Evolutionary conservation across 2,797 vertebrate species (phyloP), one percentile per base, ranked within the genome.

Genomic region (Vespertilio murinus): DNA sequence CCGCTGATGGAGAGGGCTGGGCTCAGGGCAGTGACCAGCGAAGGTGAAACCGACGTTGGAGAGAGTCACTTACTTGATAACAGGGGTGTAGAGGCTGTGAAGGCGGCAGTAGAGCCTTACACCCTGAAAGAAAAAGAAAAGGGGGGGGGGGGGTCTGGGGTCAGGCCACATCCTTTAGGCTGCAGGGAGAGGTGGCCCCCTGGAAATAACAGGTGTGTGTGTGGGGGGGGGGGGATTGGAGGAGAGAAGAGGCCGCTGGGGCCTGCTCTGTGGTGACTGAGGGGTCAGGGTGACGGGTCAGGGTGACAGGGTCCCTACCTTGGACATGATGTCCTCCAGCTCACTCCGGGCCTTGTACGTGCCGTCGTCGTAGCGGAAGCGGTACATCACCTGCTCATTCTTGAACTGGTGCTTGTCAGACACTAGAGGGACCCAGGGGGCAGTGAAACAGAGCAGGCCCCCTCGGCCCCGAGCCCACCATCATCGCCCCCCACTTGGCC

Each of bases 401-500:
- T 99, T 99, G 97, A 99, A 99, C 97, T 99, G 99, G 97, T 99
- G 99, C 96, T 99, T 99, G 98, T 99, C 99, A 45, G 99, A 99
- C 97, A 99, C 99, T 99, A 96, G 92, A 98, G 95, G 93, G 98
- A 95, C 8, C 83, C 13, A 49, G 91, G 13, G 14, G 28, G 2
- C 2, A 12, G 94, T 93, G 33, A 97, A n/a, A 23, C 59, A 0
- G 1, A 65, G 35, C 52, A 17, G 11, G 20, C 0, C 12, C 25
- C 71, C 84, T 10, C 0, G 0, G 16, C 4, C 73, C 78, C 25
- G 6, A 0, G 1, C 23, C 49, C 20, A 28, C 56, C 85, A 14
- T 7, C 10, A 3, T 7, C 59, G 5, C 33, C 52, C 65, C 38
- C 20, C 8, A 16, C 40, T 8, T 1, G 0, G 13, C 49, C 78